These are phyloP conservation scores for Cosmia trapezina DNA, from an alignment of 2,888 invertebrate genomes.

Conservation along the genomic window DNA sequence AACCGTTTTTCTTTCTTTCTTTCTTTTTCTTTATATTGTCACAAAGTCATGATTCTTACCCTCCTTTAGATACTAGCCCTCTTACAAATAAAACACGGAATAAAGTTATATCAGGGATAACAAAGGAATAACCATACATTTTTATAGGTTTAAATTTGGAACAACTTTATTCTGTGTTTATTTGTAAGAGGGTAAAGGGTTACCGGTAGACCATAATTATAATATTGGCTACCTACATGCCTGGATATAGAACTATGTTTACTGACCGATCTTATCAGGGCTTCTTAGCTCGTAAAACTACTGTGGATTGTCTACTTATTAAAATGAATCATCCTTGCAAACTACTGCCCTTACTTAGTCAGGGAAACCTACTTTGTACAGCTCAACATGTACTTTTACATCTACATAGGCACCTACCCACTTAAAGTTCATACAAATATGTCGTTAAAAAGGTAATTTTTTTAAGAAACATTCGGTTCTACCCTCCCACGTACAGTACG, in stretches of 20 bases:
- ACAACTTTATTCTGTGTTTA: too few relatives aligned
- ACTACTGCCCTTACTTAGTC: neutral
- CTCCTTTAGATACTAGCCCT: neutral
- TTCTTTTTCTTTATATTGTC: too few relatives aligned
- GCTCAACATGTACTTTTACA: neutral
- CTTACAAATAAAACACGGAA: too few relatives aligned
- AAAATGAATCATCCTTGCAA: conserved; percentile 10
- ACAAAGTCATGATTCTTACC: neutral
- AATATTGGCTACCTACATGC: too few relatives aligned
- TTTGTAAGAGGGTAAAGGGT: too few relatives aligned
- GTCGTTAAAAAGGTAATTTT: conserved; percentile 26
- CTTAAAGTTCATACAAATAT: neutral
- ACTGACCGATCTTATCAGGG: conserved; percentile 16
- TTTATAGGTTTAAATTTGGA: too few relatives aligned
- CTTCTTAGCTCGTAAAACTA: neutral
- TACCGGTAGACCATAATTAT: neutral
- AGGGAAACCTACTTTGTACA: neutral
- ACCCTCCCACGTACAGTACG: conserved; percentile 58
- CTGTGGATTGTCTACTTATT: neutral
- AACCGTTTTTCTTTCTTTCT: too few relatives aligned
- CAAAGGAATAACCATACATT: too few relatives aligned
- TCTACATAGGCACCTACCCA: neutral
- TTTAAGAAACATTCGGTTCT: conserved; percentile 21
- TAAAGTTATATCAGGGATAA: too few relatives aligned
- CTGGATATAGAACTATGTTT: neutral